These are phyloP conservation scores for Drosophila nasuta DNA, from an alignment of 1,140 invertebrate genomes.

Conservation along the genomic window DNA sequence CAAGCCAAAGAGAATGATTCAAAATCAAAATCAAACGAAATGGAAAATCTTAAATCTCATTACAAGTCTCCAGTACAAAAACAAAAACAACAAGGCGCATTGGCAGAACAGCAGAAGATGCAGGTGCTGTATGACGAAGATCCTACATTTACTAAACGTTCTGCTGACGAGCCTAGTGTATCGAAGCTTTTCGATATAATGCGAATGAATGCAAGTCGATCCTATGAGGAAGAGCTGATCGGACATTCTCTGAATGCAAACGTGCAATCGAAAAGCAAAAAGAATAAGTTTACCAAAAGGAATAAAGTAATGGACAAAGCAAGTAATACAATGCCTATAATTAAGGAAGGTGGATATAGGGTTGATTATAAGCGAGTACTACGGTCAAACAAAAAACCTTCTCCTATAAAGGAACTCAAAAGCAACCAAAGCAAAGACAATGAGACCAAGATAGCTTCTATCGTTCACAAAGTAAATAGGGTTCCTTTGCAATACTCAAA, in stretches of 20 bases:
- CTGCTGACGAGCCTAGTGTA: constrained; percentile 16
- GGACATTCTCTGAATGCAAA: not conserved
- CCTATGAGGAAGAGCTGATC: not conserved
- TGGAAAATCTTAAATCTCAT: not conserved
- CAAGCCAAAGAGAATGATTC: not conserved
- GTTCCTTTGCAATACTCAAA: constrained; percentile 12
- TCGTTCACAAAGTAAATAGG: not conserved
- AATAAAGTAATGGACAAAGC: not conserved
- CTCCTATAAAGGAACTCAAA: not conserved
- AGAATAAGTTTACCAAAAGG: not conserved
- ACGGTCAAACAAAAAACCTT: not conserved
- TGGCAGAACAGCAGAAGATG: not conserved
- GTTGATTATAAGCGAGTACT: constrained; percentile 4
- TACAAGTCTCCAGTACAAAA: too few relatives aligned
- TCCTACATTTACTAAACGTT: not conserved
- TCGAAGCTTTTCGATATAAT: constrained; percentile 3
- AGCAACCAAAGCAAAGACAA: constrained; percentile 1
- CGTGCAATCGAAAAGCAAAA: not conserved
- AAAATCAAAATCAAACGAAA: not conserved
- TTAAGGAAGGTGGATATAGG: not conserved
- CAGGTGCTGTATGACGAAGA: constrained; percentile 17
- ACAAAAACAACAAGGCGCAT: not conserved
- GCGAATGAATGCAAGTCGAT: not conserved
- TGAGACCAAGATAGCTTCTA: not conserved
- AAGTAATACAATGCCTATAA: not conserved